Base-by-base conservation (phyloP, 2,113 vertebrate species). In the Tympanuchus pallidicinctus region DNA sequence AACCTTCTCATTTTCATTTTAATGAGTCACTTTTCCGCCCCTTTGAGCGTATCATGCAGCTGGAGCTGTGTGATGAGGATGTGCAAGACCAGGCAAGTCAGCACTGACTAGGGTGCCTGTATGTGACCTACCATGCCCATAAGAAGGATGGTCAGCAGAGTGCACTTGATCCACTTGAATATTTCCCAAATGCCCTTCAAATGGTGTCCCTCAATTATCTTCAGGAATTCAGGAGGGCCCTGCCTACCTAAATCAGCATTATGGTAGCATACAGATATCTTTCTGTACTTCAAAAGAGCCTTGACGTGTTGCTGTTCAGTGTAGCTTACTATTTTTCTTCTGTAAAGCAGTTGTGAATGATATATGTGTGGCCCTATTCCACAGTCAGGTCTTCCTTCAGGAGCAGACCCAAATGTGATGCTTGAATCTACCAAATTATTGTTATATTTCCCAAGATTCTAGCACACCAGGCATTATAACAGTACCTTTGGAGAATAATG, bases 21-120 rank as follows among this genome's bases (percentile, higher is more conserved):
- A 99, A 99, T 3, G 99, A 99, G 97, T 98, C 99, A 0, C 98
- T 99, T 47, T 99, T 99, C 97, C 98, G 99, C 11, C 99, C 99
- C 13, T 99, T 99, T 8, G 99, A 99, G 92, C 99, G 98, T 57
- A 99, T 99, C 91, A 99, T 99, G 99, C 99, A 99, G 97, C 98
- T 99, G 86, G 99, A 99, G 96, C 96, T 99, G 25, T 99, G 99
- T 24, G 99, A 99, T 13, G 99, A 99, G 76, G 99, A 99, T 3
- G 99, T 99, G 9, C 99, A 99, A 95, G 99, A 99, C 95, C 99
- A 99, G 99, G 99, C 98, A 78, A 97, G 97, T 94, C 56, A 54
- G 42, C 48, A 60, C 3, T 42, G 25, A 52, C 42, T 27, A 15
- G 1, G 2, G 2, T 69, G 7, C 52, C 43, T 64, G 21, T 56